phyloP scores from a whole-genome alignment of 2,113 vertebrate species.

The Hypomesus transpacificus region DNA sequence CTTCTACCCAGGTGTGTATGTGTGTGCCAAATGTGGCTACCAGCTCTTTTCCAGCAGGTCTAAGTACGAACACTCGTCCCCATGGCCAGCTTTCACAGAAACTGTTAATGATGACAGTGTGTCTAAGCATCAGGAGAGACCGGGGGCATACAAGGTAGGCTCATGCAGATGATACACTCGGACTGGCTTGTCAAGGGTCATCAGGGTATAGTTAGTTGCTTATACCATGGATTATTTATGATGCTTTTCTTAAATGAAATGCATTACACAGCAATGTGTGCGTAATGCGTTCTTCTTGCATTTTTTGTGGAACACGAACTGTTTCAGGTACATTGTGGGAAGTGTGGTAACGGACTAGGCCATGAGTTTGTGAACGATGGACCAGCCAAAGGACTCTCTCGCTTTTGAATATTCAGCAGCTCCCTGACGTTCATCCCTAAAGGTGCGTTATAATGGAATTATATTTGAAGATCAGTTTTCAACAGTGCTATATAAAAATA shows the following conservation, averaged over 20 bases:
- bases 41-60: constrained; percentile 87
- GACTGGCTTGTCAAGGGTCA: not conserved
- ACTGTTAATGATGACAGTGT: constrained; percentile 82
- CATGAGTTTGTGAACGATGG: constrained; percentile 93
- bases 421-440: constrained; percentile 89
- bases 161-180: not conserved
- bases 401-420: constrained; percentile 99
- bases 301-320: not conserved
- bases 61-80: constrained; percentile 89
- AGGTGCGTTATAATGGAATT: constrained; percentile 66
- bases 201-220: too few relatives aligned
- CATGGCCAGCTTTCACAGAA: constrained; percentile 92
- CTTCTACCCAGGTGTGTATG: constrained; percentile 77
- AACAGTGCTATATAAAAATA: not conserved
- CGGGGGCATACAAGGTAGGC: constrained; percentile 79
- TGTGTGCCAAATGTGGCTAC: constrained; percentile 81
- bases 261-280: not conserved
- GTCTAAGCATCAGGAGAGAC: constrained; percentile 74
- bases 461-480: not conserved
- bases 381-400: constrained; percentile 77
- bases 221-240: not conserved
- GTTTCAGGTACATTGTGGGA: constrained; percentile 56
- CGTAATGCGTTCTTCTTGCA: not conserved
- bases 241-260: not conserved
- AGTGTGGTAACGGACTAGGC: constrained; percentile 88